Base-by-base conservation (phyloP, 2,888 invertebrate species). In the Artemia sp. region DNA sequence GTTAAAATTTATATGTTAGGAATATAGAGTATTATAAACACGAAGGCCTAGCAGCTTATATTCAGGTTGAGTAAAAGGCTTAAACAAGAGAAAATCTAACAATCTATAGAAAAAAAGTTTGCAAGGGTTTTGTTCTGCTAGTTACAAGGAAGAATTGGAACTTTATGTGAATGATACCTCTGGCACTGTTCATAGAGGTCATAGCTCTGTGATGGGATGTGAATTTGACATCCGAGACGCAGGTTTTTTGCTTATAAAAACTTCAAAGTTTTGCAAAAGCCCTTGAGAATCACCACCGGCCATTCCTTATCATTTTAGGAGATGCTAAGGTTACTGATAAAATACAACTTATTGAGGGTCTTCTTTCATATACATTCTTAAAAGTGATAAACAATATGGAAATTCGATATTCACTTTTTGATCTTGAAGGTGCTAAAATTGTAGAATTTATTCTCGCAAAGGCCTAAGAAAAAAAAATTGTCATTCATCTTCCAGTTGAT, bases 291-390 rank as follows among this genome's bases (percentile, higher is more conserved):
- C 98, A 98, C 70, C 90, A 91, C 77, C 85, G 83, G 84, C 98
- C 98, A 68, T 97, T 99, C 83, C 82, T 99, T 74, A 98, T 98
- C 2, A 99, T 99, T 76, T 84, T 99, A 73, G 98, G 98, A 72
- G 98, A 97, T 72, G 98, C 98, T 64, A 99, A 99, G 80, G 97
- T 99, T 1, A 93, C 95, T 12, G 98, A 99, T 78, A 99, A 99
- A 80, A 99, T 99, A 75, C 90, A 90, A 76, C 81, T 99, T 69
- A 99, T 99, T 77, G 94, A 97, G 77, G 99, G 97, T 80, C 80
- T n/a, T n/a, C n/a, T n/a, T n/a, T n/a, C n/a, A n/a, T n/a, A n/a
- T n/a, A n/a, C n/a, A n/a, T n/a, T n/a, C n/a, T n/a, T n/a, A n/a
- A n/a, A n/a, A n/a, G n/a, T n/a, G n/a, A n/a, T n/a, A n/a, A n/a